These are phyloP conservation scores for Pegea sp. DNA, from an alignment of 23 tunicate species.

Conservation along the genomic window DNA sequence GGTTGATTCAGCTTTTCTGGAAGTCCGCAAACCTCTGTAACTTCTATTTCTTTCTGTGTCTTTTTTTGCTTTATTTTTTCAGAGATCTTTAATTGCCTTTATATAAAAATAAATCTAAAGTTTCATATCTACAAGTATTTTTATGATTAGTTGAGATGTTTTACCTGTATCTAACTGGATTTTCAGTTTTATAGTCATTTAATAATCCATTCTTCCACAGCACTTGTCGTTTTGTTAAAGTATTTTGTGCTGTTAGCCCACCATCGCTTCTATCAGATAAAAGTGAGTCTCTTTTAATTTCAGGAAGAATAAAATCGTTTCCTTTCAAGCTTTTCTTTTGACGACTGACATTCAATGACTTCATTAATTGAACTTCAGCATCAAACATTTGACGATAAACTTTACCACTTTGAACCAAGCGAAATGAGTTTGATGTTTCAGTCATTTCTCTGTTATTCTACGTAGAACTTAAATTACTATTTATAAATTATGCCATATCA, in stretches of 20 bases:
- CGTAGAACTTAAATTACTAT: no score
- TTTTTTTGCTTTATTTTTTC: constrained; percentile 14
- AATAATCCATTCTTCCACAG: constrained; percentile 66
- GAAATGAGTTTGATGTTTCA: no score
- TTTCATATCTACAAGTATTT: no score
- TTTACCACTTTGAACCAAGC: constrained; percentile 82
- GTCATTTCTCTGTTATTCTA: no score
- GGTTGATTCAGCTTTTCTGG: no score
- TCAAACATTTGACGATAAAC: constrained; percentile 91
- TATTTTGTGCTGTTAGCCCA: constrained; percentile 7
- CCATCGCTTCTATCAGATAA: background rate
- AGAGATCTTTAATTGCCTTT: constrained; percentile 50
- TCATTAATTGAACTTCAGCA: constrained; percentile 88
- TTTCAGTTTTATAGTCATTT: constrained; percentile 66
- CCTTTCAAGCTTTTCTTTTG: constrained; percentile 1
- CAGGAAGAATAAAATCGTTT: constrained; percentile 12
- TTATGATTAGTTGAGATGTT: background rate
- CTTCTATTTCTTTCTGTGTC: constrained; percentile 17
- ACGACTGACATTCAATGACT: constrained; percentile 21
- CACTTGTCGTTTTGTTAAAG: constrained; percentile 36
- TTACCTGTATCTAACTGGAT: constrained; percentile 76
- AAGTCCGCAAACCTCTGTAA: constrained; percentile 45
- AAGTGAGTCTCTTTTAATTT: constrained; percentile 4
- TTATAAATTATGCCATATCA: no score
- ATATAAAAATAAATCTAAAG: no score